Evolutionary conservation across 2,113 vertebrate genomes (phyloP).

Genomic region (Laticauda laticaudata): DNA sequence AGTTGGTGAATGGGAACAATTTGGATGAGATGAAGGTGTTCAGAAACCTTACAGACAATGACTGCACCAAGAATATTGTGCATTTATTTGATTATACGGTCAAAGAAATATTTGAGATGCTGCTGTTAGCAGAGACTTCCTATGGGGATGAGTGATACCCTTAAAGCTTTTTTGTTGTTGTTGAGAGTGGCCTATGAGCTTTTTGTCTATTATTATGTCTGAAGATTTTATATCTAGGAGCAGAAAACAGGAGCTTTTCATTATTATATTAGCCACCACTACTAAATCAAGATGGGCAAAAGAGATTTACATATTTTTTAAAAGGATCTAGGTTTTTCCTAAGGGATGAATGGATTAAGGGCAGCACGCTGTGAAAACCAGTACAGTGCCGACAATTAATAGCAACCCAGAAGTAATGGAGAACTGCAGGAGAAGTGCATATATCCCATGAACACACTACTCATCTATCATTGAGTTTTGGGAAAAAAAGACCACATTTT

Average conservation of each 20-base stretch:
- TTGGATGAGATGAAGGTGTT: slow-evolving; percentile 1
- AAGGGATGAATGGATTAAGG: not conserved
- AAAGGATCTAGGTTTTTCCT: not conserved
- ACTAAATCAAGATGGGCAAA: not conserved
- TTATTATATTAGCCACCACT: not conserved
- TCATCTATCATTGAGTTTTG: not conserved
- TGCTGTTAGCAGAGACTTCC: slow-evolving; percentile 39
- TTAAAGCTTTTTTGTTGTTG: slow-evolving; percentile 20
- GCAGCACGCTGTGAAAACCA: not conserved
- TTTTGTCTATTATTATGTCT: slow-evolving; percentile 50
- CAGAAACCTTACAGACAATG: not conserved
- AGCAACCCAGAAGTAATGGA: not conserved
- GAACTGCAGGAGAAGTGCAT: not conserved
- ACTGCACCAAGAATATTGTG: not conserved
- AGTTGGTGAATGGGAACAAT: not conserved
- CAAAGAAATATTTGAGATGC: slow-evolving; percentile 52
- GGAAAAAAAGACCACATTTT: not conserved
- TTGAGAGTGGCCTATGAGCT: slow-evolving; percentile 11
- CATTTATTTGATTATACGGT: slow-evolving; percentile 38
- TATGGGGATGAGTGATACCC: slow-evolving; percentile 35
- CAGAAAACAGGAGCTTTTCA: not conserved
- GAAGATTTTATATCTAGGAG: not conserved
- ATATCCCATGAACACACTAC: not conserved
- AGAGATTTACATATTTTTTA: not conserved
- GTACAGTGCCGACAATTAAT: not conserved